A percentile compares a stretch with the other conserved stretches of the same genome.
Conservation (phyloP, 2,888 invertebrate species). For the Chrysodeixis includens region DNA sequence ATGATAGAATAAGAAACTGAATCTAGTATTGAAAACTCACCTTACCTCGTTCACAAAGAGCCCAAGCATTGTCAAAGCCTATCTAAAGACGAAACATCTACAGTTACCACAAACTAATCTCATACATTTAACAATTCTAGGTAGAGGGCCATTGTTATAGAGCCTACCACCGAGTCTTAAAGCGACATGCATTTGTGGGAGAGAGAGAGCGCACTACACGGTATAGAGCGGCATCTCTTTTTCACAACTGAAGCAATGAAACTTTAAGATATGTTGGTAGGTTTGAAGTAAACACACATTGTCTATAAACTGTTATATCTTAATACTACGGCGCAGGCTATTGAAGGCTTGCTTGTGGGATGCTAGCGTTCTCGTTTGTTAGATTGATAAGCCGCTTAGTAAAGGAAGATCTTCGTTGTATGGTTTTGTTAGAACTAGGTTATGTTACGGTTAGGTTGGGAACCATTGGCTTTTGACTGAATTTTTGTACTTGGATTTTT, state of each 20-base stretch:
- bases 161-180: no score
- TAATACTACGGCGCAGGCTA: slow-evolving; percentile 31
- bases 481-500: not conserved
- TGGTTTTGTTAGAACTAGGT: not conserved
- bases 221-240: no score
- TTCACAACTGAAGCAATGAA: no score
- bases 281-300: slow-evolving; percentile 49
- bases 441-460: not conserved
- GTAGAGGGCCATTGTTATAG: no score
- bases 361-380: not conserved
- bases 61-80: not conserved
- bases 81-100: not conserved
- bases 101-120: not conserved
- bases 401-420: not conserved
- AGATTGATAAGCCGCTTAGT: slow-evolving; percentile 1
- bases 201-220: no score
- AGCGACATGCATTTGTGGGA: no score
- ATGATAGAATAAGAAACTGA: no score
- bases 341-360: slow-evolving; percentile 10
- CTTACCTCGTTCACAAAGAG: no score
- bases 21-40: no score
- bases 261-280: no score
- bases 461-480: not conserved
- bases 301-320: slow-evolving; percentile 40
- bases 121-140: slow-evolving; percentile 14